These are phyloP conservation scores for Lepilemur septentrionalis DNA, from an alignment of 2,797 vertebrate species.

Conservation along the genomic window DNA sequence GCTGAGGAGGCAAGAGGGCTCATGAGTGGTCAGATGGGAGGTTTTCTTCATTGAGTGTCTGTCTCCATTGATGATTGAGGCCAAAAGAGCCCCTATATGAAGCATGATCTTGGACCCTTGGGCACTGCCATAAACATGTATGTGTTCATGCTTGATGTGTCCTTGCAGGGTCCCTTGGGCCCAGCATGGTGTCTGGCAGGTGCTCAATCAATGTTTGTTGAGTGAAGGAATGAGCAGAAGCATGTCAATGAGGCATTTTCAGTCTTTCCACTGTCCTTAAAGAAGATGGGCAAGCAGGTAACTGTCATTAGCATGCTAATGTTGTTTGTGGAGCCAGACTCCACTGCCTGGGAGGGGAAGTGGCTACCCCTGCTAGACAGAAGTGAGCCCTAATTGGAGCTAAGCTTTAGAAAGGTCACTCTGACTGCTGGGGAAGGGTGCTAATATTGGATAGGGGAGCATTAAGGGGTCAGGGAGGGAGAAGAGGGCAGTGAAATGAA, in stretches of 20 bases:
- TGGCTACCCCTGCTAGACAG: background rate
- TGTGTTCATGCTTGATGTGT: background rate
- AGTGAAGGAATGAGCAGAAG: conserved; percentile 48
- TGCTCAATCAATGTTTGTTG: conserved; percentile 37
- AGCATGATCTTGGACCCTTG: background rate
- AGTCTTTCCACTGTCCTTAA: conserved; percentile 40
- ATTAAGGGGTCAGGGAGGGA: background rate
- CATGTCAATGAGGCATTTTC: conserved; percentile 26
- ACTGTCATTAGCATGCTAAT: conserved; percentile 49
- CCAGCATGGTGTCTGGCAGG: background rate
- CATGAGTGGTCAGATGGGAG: background rate
- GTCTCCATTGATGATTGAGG: background rate
- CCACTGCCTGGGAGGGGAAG: conserved; percentile 13
- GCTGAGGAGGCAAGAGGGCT: background rate
- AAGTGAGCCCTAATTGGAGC: conserved; percentile 5
- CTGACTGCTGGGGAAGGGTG: background rate
- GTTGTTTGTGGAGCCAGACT: conserved; percentile 53
- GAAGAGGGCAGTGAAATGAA: background rate
- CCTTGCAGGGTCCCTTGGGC: background rate
- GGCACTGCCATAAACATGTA: background rate
- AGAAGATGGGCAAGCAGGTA: conserved; percentile 51
- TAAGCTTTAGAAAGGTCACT: conserved; percentile 45
- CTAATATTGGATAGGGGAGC: background rate
- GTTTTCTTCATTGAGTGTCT: conserved; percentile 8
- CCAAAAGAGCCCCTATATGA: background rate